Evolutionary conservation across 2,113 vertebrate genomes (phyloP), one percentile per base, ranked within the genome.

Genomic region (Neolamprologus caudopunctatus): DNA sequence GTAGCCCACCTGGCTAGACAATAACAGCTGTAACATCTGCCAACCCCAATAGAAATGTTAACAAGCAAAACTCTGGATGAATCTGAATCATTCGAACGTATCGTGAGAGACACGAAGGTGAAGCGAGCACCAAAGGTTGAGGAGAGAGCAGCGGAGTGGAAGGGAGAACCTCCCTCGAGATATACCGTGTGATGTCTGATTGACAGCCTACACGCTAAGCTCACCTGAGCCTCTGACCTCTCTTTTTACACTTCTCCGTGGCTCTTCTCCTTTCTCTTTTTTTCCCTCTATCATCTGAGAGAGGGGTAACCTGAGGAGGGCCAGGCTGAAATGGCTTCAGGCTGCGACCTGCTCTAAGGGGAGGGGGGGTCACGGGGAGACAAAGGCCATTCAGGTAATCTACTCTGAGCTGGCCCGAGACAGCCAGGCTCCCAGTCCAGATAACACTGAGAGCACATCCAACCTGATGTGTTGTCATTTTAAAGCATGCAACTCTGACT

Each of bases 361-460:
- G 58, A 63, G 28, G 31, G 58, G 75, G 89, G 17, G 92, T 92
- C 93, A 88, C 9, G 2, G 79, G 78, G 85, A 95, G 94, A 97
- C 96, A 97, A 97, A 96, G 95, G 90, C 91, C 91, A 94, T 96
- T 96, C 95, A 96, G 96, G 96, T 96, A 94, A 94, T 94, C 21
- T 35, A 75, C 93, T 93, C 87, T 84, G 85, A 92, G 90, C 91
- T 9, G 82, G 85, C 83, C 89, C 8, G 90, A 94, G 91, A 94
- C 93, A 92, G 93, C 88, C 92, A 87, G 93, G 89, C 94, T 96
- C 93, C 94, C 91, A 83, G 78, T 28, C 75, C 87, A 91, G 95
- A 96, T 93, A 95, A 95, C 87, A 88, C 87, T 33, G 85, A 82
- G 88, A 88, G 45, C 28, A 31, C 73, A 51, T n/a, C 73, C 26